Conservation (phyloP, 1,140 invertebrate species). For the Mya arenaria region DNA sequence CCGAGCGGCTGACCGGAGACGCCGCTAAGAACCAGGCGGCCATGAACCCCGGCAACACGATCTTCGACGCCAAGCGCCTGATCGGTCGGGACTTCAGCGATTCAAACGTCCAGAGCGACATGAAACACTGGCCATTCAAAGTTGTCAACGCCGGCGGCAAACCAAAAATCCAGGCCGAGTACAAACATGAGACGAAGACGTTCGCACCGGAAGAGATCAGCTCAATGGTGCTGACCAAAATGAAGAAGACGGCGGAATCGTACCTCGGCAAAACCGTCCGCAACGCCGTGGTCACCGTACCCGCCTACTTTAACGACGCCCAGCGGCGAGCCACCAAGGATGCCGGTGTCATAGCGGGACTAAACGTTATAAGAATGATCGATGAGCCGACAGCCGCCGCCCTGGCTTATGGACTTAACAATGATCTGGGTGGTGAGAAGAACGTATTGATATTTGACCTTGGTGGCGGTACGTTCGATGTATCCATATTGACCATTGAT, state of each 20-base stretch:
- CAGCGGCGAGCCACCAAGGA: conserved; percentile 75
- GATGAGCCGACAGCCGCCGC: conserved; percentile 83
- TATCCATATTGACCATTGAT: conserved; percentile 80
- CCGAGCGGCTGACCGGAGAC: conserved; percentile 97
- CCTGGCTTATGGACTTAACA: conserved; percentile 82
- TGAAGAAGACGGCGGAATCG: conserved; percentile 96
- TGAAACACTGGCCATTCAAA: conserved; percentile 87
- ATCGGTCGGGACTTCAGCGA: conserved; percentile 91
- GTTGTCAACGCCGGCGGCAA: conserved; percentile 93
- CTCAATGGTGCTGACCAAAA: conserved; percentile 92
- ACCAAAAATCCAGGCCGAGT: conserved; percentile 90
- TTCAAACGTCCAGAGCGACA: conserved; percentile 85
- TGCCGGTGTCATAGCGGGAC: conserved; percentile 62
- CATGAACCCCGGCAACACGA: conserved; percentile 92
- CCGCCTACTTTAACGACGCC: conserved; percentile 85
- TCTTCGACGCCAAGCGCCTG: conserved; percentile 88
- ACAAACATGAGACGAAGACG: conserved; percentile 94
- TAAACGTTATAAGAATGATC: conserved; percentile 83
- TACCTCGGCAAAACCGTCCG: conserved; percentile 87
- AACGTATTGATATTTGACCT: conserved; percentile 76
- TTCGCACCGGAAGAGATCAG: conserved; percentile 96
- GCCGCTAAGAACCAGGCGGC: conserved; percentile 96
- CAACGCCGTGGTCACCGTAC: conserved; percentile 81
- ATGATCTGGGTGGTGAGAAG: conserved; percentile 81
- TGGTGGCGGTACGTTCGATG: conserved; percentile 73